These are phyloP conservation scores for Danaus chrysippus DNA, from an alignment of 2,888 invertebrate genomes.

Conservation along the genomic window DNA sequence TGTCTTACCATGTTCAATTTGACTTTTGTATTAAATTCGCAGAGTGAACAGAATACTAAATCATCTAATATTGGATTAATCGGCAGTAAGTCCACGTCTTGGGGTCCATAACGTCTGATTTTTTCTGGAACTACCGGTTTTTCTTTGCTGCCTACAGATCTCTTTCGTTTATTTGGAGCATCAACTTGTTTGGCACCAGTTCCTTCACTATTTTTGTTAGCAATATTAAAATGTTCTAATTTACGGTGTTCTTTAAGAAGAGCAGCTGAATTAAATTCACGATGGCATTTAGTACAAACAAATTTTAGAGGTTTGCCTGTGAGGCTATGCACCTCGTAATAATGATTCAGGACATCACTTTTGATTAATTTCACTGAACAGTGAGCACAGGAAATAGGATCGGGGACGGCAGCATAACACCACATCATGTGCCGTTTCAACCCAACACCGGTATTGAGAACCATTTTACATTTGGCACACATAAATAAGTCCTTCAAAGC, in stretches of 20 bases:
- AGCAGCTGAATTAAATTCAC: conserved; percentile 23
- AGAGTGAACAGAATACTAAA: conserved; percentile 81
- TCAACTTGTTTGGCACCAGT: not conserved
- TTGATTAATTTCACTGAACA: conserved; percentile 30
- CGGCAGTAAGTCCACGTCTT: conserved; percentile 82
- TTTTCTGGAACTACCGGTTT: conserved; percentile 31
- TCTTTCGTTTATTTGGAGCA: conserved; percentile 24
- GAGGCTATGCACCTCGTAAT: conserved; percentile 30
- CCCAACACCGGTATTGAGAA: conserved; percentile 34
- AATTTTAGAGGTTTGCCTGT: not conserved
- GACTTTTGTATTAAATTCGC: conserved; percentile 84
- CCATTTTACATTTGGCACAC: conserved; percentile 47
- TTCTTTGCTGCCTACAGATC: conserved; percentile 18
- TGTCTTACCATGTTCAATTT: conserved; percentile 85
- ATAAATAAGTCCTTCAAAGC: conserved; percentile 35
- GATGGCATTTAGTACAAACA: conserved; percentile 43
- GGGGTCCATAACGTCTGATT: conserved; percentile 70
- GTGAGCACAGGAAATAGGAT: conserved; percentile 36
- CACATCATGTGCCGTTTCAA: conserved; percentile 47
- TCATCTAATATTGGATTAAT: conserved; percentile 81
- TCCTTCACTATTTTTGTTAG: not conserved
- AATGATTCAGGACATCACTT: conserved; percentile 44
- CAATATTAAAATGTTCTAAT: conserved; percentile 35
- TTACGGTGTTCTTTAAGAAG: conserved; percentile 43
- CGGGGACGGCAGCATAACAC: conserved; percentile 27